A percentile compares a stretch with the other conserved stretches of the same genome.
These are phyloP conservation scores for Lethrus apterus DNA, from an alignment of 1,140 invertebrate species.

Conservation along the genomic window DNA sequence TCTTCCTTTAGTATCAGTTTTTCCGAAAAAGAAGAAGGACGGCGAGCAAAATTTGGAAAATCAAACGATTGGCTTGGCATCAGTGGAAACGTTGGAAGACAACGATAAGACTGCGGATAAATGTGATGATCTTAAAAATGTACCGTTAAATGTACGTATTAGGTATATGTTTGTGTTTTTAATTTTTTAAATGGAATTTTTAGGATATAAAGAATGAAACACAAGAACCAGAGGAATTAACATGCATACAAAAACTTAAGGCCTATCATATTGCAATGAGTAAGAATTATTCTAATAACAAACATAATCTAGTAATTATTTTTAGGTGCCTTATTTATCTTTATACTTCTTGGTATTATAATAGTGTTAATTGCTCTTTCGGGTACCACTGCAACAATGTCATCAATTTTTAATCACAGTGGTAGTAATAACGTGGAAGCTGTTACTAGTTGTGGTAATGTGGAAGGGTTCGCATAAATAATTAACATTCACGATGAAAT, in stretches of 20 bases:
- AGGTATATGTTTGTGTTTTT: conserved; percentile 26
- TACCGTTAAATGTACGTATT: conserved; percentile 55
- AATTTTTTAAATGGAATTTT: background rate
- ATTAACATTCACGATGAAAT: no score
- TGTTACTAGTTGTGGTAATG: conserved; percentile 66
- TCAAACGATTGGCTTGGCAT: conserved; percentile 54
- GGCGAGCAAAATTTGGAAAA: conserved; percentile 31
- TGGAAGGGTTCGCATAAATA: no score
- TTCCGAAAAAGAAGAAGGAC: conserved; percentile 40
- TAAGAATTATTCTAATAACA: conserved; percentile 14
- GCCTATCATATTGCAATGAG: conserved; percentile 34
- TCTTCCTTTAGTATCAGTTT: conserved; percentile 55
- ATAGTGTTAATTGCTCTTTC: conserved; percentile 57
- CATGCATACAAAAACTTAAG: background rate
- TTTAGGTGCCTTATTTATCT: conserved; percentile 43
- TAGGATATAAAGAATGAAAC: background rate
- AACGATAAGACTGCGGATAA: conserved; percentile 46
- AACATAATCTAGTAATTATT: conserved; percentile 10
- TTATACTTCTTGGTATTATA: conserved; percentile 56
- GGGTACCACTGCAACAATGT: conserved; percentile 40
- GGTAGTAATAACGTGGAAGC: conserved; percentile 65
- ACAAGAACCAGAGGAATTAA: background rate
- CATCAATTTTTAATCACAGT: conserved; percentile 50
- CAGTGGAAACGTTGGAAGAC: conserved; percentile 69
- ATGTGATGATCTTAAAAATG: conserved; percentile 58